Evolutionary conservation across 2,113 vertebrate genomes (phyloP), one percentile per base, ranked within the genome.

Genomic region (Oncorhynchus masou): DNA sequence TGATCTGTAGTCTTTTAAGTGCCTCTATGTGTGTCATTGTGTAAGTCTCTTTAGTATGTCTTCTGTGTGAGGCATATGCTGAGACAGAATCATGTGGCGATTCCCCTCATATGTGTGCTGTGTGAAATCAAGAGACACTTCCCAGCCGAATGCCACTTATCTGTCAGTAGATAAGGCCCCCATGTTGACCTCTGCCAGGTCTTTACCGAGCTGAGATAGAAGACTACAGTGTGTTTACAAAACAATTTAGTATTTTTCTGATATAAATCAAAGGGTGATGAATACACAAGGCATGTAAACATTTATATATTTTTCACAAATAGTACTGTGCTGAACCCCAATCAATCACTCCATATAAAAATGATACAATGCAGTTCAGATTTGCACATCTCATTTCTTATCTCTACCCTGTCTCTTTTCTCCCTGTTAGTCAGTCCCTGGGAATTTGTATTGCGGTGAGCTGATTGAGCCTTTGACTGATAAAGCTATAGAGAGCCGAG

Each of bases 391-490:
- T 45, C 51, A 54, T 54, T 54, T 54, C 51, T 54, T 19, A 15
- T 54, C 15, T 54, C 12, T 4, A 19, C 51, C 51, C 75, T 82
- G 79, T 16, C 69, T 81, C 85, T 74, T 81, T 81, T 77, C 79
- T 54, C 57, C 4, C 67, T 51, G 62, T 81, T 78, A 78, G 73
- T 66, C 76, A 77, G 70, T 67, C 54, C 60, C 74, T 82, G 70
- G 85, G 84, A 84, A 85, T 90, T 90, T 86, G 86, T 86, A 89
- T 85, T 90, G 84, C 82, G 81, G 88, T 89, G 88, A 89, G 87
- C 87, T 76, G 76, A 84, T 68, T 16, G 59, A 68, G 66, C 29
- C 25, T 19, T 68, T 19, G 80, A 90, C 81, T 85, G 87, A 86
- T 87, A 88, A 88, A 85, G 78, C 80, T 67, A 82, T 79, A 69